phyloP scores from a whole-genome alignment of 2,888 invertebrate species.

The Acleris laterana region DNA sequence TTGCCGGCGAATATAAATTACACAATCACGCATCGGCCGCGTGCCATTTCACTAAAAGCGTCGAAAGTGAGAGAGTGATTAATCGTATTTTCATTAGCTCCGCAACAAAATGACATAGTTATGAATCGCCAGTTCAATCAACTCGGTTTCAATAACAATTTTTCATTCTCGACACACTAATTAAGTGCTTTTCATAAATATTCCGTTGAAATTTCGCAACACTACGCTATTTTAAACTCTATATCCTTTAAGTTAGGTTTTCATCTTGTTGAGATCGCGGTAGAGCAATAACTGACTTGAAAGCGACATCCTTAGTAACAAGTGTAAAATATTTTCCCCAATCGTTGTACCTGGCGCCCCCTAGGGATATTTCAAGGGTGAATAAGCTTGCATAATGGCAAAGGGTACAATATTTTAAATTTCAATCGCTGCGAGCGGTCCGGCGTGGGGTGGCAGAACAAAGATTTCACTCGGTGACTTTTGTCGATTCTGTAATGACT shows the following conservation, averaged over 20 bases:
- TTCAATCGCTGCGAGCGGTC: conserved; percentile 85
- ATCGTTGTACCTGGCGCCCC: conserved; percentile 83
- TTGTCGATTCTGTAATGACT: conserved; percentile 75
- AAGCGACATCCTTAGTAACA: conserved; percentile 83
- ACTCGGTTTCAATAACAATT: conserved; percentile 83
- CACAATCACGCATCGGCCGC: conserved; percentile 59
- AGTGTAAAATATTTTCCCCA: conserved; percentile 85
- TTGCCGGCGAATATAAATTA: conserved; percentile 50
- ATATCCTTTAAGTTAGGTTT: conserved; percentile 45
- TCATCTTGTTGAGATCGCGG: conserved; percentile 51
- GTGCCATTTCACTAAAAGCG: conserved; percentile 63
- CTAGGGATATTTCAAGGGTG: conserved; percentile 85
- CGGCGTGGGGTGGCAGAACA: conserved; percentile 71
- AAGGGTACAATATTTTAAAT: conserved; percentile 85
- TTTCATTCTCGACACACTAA: conserved; percentile 83
- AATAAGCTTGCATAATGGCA: conserved; percentile 85
- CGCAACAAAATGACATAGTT: conserved; percentile 82
- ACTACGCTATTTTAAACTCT: conserved; percentile 55
- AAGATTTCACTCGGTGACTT: conserved; percentile 79
- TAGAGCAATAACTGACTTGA: conserved; percentile 65
- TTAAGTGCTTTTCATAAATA: conserved; percentile 83
- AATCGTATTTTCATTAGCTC: conserved; percentile 77
- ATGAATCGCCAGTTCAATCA: conserved; percentile 82
- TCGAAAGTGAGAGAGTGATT: conserved; percentile 65
- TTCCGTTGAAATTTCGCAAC: conserved; percentile 51